A percentile compares a stretch with the other conserved stretches of the same genome.
These are phyloP conservation scores for Cerastoderma edule DNA, from an alignment of 2,888 invertebrate genomes.

Conservation along the genomic window DNA sequence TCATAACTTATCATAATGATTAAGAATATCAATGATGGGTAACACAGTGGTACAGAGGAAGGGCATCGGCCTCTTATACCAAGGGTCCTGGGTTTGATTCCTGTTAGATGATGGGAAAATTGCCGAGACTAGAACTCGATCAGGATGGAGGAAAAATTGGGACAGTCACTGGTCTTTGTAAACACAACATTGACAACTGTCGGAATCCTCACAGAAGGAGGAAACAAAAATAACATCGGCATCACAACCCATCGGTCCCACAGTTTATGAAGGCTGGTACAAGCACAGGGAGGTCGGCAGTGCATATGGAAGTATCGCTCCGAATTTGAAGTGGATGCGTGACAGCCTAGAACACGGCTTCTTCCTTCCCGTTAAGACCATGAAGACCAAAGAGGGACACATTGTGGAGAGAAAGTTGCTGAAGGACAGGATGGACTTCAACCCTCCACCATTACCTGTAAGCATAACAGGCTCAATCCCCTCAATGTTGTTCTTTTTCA, in stretches of 20 bases:
- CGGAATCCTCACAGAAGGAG: no score
- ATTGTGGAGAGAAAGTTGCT: conserved; percentile 3
- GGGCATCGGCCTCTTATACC: no score
- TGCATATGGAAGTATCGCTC: not conserved
- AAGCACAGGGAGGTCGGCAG: conserved; percentile 1
- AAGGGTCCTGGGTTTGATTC: no score
- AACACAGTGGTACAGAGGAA: no score
- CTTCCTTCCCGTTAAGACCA: conserved; percentile 11
- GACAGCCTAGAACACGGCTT: conserved; percentile 11
- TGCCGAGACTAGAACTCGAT: no score
- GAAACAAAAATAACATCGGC: no score
- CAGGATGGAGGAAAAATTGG: no score
- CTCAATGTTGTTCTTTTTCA: conserved; percentile 11
- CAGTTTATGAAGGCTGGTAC: conserved; percentile 7
- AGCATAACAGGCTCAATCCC: conserved; percentile 20
- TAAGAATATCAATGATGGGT: no score
- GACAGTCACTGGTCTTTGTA: not conserved
- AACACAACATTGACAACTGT: not conserved
- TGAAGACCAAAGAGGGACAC: not conserved
- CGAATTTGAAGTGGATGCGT: conserved; percentile 18
- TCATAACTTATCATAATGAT: no score
- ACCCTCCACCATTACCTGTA: conserved; percentile 16
- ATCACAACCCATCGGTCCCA: not conserved
- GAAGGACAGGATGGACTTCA: conserved; percentile 15
- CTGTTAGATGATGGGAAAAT: no score